A percentile compares a stretch with the other conserved stretches of the same genome.
These are phyloP conservation scores for Acrossocheilus fasciatus DNA, from an alignment of 2,797 vertebrate genomes.

Conservation along the genomic window DNA sequence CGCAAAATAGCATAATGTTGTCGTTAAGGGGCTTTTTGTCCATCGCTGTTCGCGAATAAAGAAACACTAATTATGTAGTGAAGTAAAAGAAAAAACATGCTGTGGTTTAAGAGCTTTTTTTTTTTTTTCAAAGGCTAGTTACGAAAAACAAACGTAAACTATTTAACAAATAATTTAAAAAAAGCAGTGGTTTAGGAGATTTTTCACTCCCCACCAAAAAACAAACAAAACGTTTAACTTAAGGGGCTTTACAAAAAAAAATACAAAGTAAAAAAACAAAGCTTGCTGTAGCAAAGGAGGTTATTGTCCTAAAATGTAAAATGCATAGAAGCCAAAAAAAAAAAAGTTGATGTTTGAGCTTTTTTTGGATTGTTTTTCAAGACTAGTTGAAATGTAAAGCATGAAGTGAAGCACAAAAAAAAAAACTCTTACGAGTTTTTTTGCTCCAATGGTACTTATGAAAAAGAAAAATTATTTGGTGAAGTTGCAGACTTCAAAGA, in stretches of 20 bases:
- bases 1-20: not conserved
- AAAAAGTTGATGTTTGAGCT: not conserved
- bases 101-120: no score
- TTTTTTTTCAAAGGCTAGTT: no score
- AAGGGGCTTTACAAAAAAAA: no score
- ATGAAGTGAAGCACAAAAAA: no score
- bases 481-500: not conserved
- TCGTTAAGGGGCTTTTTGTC: not conserved
- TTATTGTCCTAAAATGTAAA: no score
- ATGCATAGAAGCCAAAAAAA: not conserved
- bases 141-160: no score
- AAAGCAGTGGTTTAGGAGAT: no score
- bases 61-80: not conserved
- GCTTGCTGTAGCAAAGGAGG: no score
- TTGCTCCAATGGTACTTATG: not conserved
- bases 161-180: no score
- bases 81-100: not conserved
- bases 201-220: no score
- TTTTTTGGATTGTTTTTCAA: not conserved
- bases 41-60: not conserved
- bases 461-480: not conserved
- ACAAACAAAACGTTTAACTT: no score
- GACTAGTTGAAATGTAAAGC: not conserved
- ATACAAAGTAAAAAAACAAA: no score
- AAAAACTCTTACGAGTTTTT: not conserved